Evolutionary conservation across 2,797 vertebrate genomes (phyloP), one percentile per base, ranked within the genome.

Genomic region (Onychomys leucogaster): DNA sequence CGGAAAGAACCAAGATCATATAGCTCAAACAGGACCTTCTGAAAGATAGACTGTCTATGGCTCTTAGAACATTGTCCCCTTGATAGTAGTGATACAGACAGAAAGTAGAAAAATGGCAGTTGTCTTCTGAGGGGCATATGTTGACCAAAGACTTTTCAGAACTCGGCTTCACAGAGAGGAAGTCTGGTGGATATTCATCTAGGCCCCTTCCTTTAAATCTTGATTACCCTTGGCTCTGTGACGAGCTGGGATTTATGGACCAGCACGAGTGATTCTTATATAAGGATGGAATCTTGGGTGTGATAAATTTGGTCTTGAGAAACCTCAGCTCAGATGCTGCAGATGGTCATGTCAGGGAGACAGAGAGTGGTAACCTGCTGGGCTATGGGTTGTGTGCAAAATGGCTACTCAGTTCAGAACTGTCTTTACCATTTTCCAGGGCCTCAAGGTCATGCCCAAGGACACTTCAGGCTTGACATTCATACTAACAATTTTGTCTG

Each of bases 231-330:
- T 93, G 85, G 69, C 97, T 97, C 91, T 77, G 77, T 29, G 67
- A 97, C 96, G 93, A 87, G 81, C 84, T 95, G 59, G 85, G 67
- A 96, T 91, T 92, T 96, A 84, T 87, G 94, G 41, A 88, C 55
- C 92, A 93, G 87, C 1, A 41, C 95, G 96, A 95, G 96, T 95
- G 97, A 96, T 89, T 96, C 96, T 97, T 97, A 97, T 23, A 37
- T 97, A 97, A 97, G 96, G 91, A 90, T 63, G 86, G 94, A 73
- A 57, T 97, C 92, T 98, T 10, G 55, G 89, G 86, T 84, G 49
- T 96, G 94, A 98, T 98, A 81, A 97, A 98, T 97, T 94, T 94
- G 73, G 88, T 94, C 95, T 94, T 65, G 81, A 96, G 84, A 94
- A 65, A 90, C 57, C 95, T 96, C 84, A 90, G 94, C 93, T 87